phyloP scores from a whole-genome alignment of 2,797 vertebrate species.

The Cynodonichthys magdalenae region DNA sequence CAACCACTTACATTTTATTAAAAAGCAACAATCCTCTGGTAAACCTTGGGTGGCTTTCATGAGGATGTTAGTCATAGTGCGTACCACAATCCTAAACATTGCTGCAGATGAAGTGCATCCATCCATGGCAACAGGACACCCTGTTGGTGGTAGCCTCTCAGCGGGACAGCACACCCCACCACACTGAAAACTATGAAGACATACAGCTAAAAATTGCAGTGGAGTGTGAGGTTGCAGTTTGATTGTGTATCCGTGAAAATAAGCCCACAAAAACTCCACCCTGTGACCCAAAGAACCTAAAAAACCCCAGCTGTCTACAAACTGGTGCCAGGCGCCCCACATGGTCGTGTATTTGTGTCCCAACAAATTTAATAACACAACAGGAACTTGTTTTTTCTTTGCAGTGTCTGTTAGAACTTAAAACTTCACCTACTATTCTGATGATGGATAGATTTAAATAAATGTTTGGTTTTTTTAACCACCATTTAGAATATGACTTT shows the following conservation, averaged over 20 bases:
- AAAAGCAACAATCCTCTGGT: neutral
- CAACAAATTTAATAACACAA: neutral
- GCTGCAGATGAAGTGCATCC: neutral
- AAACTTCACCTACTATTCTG: too few relatives aligned
- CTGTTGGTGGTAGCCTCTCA: neutral
- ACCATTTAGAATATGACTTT: too few relatives aligned
- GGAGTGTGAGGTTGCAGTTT: neutral
- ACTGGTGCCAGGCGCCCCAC: neutral
- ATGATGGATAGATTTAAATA: too few relatives aligned
- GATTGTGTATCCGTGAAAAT: neutral
- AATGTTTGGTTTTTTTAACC: too few relatives aligned
- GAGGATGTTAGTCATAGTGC: neutral
- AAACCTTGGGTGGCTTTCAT: neutral
- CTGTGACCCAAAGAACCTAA: too few relatives aligned
- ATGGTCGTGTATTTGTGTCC: neutral
- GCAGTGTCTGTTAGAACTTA: neutral
- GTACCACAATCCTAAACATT: slow-evolving; percentile 3
- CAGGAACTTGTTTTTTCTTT: neutral
- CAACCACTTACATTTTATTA: neutral
- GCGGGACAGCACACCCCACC: neutral
- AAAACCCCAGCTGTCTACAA: neutral
- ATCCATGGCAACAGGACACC: neutral
- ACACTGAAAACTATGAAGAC: neutral
- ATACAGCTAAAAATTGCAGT: neutral
- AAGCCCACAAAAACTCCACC: too few relatives aligned